Base-by-base conservation (phyloP, 2,113 vertebrate species). In the Cryptotis parvus region DNA sequence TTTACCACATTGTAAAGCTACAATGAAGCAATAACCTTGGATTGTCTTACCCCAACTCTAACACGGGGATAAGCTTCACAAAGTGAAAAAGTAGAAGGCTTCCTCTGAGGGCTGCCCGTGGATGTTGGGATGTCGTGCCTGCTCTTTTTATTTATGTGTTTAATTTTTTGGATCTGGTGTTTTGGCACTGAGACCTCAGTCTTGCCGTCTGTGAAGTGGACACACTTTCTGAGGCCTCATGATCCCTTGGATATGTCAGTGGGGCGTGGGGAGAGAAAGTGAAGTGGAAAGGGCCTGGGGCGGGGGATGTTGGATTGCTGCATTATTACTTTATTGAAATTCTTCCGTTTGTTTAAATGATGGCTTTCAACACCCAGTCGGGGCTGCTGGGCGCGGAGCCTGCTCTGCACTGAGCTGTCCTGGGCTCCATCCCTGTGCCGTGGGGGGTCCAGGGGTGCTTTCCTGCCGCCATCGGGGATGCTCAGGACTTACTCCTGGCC, bases 51-150 rank as follows among this genome's bases (percentile, higher is more conserved):
- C 20, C 55, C 55, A 58, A 7, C 55, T 58, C 55, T 58, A 58
- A 58, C 24, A 20, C 18, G 55, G 16, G 18, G 22, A 35, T 9
- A n/a, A 31, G 49, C 4, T 37, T 39, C 72, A 72, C 31, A 61
- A 58, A 75, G 52, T 63, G 58, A 65, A 72, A 37, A 24, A 45
- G 24, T 1, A 68, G 37, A 72, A 9, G 1, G 33, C 69, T 93
- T 73, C 87, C 58, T n/a, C 73, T 35, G 63, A 93, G 35, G 80
- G 63, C 29, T 33, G 29, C 87, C 3, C 89, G 82, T 76, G 73
- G 69, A 72, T 52, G n/a, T 22, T n/a, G 83, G n/a, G n/a, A n/a
- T n/a, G n/a, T n/a, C n/a, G 68, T 35, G 11, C 35, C 14, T 15
- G 8, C 3, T 49, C 22, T 43, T 90, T 80, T 55, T 2, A 20